Evolutionary conservation across 2,888 invertebrate genomes (phyloP).

Genomic region (Allacma fusca): DNA sequence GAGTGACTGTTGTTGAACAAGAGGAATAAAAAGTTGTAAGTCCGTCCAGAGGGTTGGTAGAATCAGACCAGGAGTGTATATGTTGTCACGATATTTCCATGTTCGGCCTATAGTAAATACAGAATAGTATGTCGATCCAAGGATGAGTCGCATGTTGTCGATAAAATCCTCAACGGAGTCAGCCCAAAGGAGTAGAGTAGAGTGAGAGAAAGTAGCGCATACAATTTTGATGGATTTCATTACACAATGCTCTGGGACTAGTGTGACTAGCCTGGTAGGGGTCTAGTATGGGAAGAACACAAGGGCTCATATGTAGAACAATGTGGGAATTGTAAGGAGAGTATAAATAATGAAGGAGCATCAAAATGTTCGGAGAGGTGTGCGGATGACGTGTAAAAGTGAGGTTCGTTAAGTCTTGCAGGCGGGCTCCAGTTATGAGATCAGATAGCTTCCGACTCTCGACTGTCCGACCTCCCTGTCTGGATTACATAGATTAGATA

Average conservation of each 20-base stretch:
- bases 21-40: not conserved
- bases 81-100: slow-evolving; percentile 3
- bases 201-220: too few species aligned
- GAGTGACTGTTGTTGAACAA: not conserved
- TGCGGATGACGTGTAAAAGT: slow-evolving; percentile 43
- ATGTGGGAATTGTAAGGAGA: slow-evolving; percentile 4
- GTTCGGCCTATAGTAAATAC: not conserved
- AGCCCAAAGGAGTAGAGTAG: too few species aligned
- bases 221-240: too few species aligned
- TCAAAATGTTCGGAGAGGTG: slow-evolving; percentile 7
- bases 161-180: too few species aligned
- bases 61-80: not conserved
- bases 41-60: not conserved
- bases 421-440: slow-evolving; percentile 35
- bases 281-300: too few species aligned
- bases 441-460: slow-evolving; percentile 44
- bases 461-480: slow-evolving; percentile 46
- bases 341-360: slow-evolving; percentile 10
- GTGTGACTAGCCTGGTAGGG: too few species aligned
- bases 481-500: slow-evolving; percentile 49
- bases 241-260: too few species aligned
- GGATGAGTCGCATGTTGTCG: too few species aligned
- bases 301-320: too few species aligned
- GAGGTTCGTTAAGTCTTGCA: slow-evolving; percentile 32
- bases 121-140: too few species aligned